Base-by-base conservation (phyloP, 1,140 invertebrate species). In the Theocolax elegans region DNA sequence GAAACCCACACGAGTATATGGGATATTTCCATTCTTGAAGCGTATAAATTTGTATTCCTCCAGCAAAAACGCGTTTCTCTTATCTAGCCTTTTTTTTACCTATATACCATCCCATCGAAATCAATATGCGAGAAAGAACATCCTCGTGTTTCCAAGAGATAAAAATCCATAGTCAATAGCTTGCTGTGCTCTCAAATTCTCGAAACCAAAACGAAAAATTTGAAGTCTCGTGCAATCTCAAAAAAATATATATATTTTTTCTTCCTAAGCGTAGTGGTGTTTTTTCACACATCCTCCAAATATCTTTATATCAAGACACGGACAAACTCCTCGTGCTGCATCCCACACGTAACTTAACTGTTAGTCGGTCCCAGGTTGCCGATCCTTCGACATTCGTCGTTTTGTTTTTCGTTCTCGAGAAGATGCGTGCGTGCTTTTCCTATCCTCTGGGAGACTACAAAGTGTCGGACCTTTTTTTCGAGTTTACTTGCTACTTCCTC, bases 201-300 rank as follows among this genome's bases (percentile, higher is more conserved):
- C 46, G n/a, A 40, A 64, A 31, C 13, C 38, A 38, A 17, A 64
- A 9, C 44, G 8, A 27, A 40, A 27, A 23, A 15, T 27, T 35
- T n/a, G 3, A 12, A 3, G 21, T 58, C 35, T 38, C 19, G 15
- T 42, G 23, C 48, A 54, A 65, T 65, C 63, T 65, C 23, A n/a
- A 54, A 42, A 29, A 42, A 42, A 3, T n/a, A n/a, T n/a, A n/a
- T n/a, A n/a, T n/a, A n/a, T n/a, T n/a, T 10, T 17, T 31, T 70
- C 38, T 63, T 58, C 48, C 51, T 71, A 70, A 60, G 29, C 51
- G 29, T 49, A 49, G n/a, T n/a, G n/a, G n/a, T 58, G 49, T 64
- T 54, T 67, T n/a, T 67, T 67, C 65, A 67, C 65, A 59, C 65
- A 49, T 67, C 65, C 40, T 8, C 27, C 42, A 44, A 67, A 59